A percentile compares a stretch with the other conserved stretches of the same genome.
Evolutionary conservation across 2,113 vertebrate species (phyloP).

Genomic region (Xiphophorus hellerii): DNA sequence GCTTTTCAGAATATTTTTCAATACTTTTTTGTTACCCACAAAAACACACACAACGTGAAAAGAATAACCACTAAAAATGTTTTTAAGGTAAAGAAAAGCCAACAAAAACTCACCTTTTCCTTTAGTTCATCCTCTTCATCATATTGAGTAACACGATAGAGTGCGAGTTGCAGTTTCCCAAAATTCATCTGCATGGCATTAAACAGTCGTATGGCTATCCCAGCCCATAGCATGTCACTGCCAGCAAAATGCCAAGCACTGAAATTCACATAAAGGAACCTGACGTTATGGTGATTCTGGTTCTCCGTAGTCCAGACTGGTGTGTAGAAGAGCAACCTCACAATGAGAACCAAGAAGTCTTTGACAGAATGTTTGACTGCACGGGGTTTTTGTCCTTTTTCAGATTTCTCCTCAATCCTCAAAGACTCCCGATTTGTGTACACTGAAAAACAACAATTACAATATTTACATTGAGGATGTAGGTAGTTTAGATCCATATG

Average conservation of each 20-base stretch:
- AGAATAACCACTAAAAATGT: not conserved
- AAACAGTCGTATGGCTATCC: conserved; percentile 87
- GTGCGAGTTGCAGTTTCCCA: conserved; percentile 83
- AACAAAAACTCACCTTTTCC: conserved; percentile 50
- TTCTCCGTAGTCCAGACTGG: conserved; percentile 83
- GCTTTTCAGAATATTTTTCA: not conserved
- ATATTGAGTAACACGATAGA: conserved; percentile 82
- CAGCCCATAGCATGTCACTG: conserved; percentile 93
- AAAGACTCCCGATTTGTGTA: conserved; percentile 65
- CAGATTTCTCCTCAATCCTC: conserved; percentile 59
- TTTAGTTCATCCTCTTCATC: conserved; percentile 56
- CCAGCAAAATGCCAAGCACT: conserved; percentile 96
- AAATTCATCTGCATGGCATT: conserved; percentile 83
- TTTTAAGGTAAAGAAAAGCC: not conserved
- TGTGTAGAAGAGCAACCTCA: conserved; percentile 83
- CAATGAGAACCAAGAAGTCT: conserved; percentile 67
- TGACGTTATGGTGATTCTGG: conserved; percentile 75
- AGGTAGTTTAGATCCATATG: not conserved
- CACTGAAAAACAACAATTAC: conserved; percentile 61
- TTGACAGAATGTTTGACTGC: conserved; percentile 44
- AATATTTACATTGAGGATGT: not conserved
- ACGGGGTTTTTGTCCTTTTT: conserved; percentile 30
- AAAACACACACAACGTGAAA: not conserved
- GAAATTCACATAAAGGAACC: conserved; percentile 90
- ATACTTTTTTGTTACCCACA: not conserved